These are phyloP conservation scores for Tetramorium bicarinatum DNA, from an alignment of 2,888 invertebrate species.

Conservation along the genomic window DNA sequence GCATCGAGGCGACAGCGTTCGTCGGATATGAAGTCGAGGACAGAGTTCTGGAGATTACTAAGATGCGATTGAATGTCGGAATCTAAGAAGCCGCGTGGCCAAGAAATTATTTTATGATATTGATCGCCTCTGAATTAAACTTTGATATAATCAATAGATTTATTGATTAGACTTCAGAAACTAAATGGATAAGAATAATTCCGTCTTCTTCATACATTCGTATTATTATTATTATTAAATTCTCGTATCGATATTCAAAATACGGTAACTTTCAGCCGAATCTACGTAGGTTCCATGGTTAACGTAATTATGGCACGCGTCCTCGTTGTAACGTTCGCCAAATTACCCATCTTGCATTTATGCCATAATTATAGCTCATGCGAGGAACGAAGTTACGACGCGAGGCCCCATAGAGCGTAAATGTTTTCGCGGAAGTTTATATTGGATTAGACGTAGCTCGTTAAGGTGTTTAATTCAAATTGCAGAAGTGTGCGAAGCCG, in stretches of 20 bases:
- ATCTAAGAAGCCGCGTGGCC: background rate
- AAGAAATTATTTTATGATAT: slow-evolving; percentile 16
- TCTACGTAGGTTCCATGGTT: background rate
- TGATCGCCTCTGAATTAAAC: background rate
- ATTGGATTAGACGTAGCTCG: slow-evolving; percentile 56
- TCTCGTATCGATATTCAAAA: slow-evolving; percentile 3
- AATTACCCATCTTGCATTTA: slow-evolving; percentile 52
- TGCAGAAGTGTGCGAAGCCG: slow-evolving; percentile 51
- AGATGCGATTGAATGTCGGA: slow-evolving; percentile 4
- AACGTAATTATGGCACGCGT: slow-evolving; percentile 41
- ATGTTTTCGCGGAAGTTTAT: slow-evolving; percentile 56
- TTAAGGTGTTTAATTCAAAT: slow-evolving; percentile 58
- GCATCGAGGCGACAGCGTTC: slow-evolving; percentile 12
- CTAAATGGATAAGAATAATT: background rate
- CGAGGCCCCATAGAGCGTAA: slow-evolving; percentile 44
- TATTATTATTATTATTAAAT: background rate
- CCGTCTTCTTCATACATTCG: background rate
- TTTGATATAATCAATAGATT: background rate
- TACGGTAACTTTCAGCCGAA: background rate
- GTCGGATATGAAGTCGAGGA: slow-evolving; percentile 20
- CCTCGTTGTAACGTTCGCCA: slow-evolving; percentile 55
- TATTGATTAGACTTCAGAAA: slow-evolving; percentile 1
- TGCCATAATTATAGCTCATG: slow-evolving; percentile 48
- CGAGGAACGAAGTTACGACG: slow-evolving; percentile 48
- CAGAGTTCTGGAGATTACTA: background rate